These are phyloP conservation scores for Hyles lineata DNA, from an alignment of 2,888 invertebrate genomes.

Conservation along the genomic window DNA sequence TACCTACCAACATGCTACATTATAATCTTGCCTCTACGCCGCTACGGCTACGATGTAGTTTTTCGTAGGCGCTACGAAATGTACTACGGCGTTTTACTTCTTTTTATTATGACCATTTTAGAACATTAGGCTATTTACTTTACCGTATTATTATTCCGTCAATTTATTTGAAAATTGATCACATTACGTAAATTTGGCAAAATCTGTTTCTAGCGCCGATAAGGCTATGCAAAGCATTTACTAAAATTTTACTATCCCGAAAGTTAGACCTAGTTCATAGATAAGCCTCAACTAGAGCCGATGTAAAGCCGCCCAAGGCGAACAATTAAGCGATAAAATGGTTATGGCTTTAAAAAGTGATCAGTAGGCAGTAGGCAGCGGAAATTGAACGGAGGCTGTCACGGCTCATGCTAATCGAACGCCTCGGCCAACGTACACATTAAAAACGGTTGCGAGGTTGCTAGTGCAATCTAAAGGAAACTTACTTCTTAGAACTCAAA, in stretches of 20 bases:
- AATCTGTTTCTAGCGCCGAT: not conserved
- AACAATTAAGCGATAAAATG: conserved; percentile 15
- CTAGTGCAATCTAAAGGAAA: not conserved
- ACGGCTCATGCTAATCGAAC: conserved; percentile 15
- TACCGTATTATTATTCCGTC: not conserved
- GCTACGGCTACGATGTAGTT: conserved; percentile 3
- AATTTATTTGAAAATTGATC: not conserved
- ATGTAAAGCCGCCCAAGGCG: not conserved
- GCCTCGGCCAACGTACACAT: not conserved
- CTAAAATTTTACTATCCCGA: not conserved
- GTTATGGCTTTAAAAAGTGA: conserved; percentile 13
- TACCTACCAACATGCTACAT: not conserved
- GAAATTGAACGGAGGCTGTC: conserved; percentile 15
- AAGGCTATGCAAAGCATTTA: not conserved
- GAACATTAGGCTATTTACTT: no score
- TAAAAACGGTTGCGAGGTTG: not conserved
- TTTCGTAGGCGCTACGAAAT: not conserved
- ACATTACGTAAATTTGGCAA: no score
- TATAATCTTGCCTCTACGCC: not conserved
- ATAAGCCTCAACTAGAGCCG: not conserved
- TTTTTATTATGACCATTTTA: not conserved
- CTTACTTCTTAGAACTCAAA: no score
- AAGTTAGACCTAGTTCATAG: not conserved
- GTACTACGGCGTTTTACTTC: not conserved
- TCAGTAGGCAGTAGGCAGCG: conserved; percentile 15